A percentile compares a stretch with the other conserved stretches of the same genome.
phyloP scores from a whole-genome alignment of 1,140 invertebrate species.

The Odontomachus brunneus region DNA sequence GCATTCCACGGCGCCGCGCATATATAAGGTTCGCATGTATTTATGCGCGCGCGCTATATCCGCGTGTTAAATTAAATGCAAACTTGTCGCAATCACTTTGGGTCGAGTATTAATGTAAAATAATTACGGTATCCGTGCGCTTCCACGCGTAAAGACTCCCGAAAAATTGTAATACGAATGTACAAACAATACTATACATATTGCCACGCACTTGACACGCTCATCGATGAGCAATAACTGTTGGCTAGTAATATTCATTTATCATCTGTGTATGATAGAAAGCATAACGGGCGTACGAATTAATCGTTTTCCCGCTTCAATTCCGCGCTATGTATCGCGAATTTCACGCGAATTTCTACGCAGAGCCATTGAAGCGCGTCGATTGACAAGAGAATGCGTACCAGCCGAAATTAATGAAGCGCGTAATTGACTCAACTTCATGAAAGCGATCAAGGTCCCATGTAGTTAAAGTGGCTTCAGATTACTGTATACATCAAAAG shows the following conservation, averaged over 20 bases:
- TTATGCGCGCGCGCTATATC: conserved; percentile 31
- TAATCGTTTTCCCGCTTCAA: conserved; percentile 30
- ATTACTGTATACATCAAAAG: conserved; percentile 39
- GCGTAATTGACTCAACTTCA: conserved; percentile 54
- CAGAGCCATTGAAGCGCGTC: conserved; percentile 26
- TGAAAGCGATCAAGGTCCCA: conserved; percentile 4
- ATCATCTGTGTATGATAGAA: conserved; percentile 24
- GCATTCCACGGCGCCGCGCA: conserved; percentile 69
- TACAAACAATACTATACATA: background rate
- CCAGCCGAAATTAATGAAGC: conserved; percentile 50
- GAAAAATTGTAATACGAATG: conserved; percentile 8
- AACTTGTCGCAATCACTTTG: conserved; percentile 74
- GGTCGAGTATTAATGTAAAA: background rate
- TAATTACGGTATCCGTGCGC: background rate
- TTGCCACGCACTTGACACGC: background rate
- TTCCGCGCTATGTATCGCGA: background rate
- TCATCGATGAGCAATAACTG: conserved; percentile 2
- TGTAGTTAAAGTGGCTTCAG: conserved; percentile 24
- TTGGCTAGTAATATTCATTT: conserved; percentile 28
- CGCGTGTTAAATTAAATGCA: conserved; percentile 73
- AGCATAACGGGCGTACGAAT: conserved; percentile 18
- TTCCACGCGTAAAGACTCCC: background rate
- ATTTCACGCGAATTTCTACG: conserved; percentile 19
- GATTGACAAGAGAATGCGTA: conserved; percentile 31
- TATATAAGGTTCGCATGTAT: background rate